phyloP scores from a whole-genome alignment of 1,140 invertebrate genomes.

The Cepaea nemoralis region DNA sequence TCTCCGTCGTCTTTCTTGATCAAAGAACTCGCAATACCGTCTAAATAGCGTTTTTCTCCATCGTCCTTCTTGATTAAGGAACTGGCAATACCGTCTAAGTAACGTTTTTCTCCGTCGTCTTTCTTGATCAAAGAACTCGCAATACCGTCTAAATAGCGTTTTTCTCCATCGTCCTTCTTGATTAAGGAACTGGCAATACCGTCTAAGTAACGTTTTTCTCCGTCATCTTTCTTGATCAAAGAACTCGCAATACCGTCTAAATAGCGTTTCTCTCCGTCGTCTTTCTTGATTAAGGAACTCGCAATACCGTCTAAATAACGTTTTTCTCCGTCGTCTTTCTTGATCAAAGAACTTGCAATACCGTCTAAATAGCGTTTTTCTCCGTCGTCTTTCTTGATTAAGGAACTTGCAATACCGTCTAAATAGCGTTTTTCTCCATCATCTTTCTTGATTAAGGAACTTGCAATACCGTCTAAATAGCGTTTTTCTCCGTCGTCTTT shows the following conservation, averaged over 20 bases:
- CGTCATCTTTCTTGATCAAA: background rate
- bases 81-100: conserved; percentile 8
- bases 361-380: background rate
- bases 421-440: background rate
- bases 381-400: background rate
- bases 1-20: background rate
- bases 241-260: conserved; percentile 4
- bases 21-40: background rate
- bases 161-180: background rate
- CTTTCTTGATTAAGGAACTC: background rate
- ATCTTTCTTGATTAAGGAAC: background rate
- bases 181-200: background rate
- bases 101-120: background rate
- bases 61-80: background rate
- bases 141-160: background rate
- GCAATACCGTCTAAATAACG: conserved; percentile 2
- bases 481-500: background rate
- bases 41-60: background rate
- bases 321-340: background rate
- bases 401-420: background rate
- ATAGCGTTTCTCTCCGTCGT: background rate
- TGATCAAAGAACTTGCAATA: background rate
- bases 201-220: background rate
- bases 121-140: background rate
- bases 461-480: background rate